These are phyloP conservation scores for Lepisosteus osseus DNA, from an alignment of 2,113 vertebrate genomes.

Conservation along the genomic window DNA sequence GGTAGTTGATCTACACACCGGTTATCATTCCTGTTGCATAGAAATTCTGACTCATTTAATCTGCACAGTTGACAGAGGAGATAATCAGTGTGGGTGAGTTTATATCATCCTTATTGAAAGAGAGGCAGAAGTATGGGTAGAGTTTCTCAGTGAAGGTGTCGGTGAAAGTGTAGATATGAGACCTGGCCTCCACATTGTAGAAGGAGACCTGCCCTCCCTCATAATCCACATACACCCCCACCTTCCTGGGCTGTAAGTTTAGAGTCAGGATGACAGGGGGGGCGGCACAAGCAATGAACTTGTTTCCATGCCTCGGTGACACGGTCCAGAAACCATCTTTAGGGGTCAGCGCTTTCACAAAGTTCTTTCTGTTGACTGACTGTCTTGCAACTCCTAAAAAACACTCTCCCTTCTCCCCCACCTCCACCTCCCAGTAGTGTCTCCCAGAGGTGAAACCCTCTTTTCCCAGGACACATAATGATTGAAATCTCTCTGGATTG, in stretches of 20 bases:
- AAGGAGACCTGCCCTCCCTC: constrained; percentile 67
- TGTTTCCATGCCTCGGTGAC: constrained; percentile 49
- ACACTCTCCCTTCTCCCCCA: constrained; percentile 1
- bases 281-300: constrained; percentile 61
- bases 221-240: constrained; percentile 62
- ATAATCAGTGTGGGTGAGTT: too few relatives aligned
- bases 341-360: constrained; percentile 24
- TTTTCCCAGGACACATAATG: neutral
- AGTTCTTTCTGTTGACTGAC: neutral
- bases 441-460: neutral
- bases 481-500: constrained; percentile 14
- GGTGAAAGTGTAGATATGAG: constrained; percentile 66
- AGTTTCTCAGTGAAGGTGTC: constrained; percentile 62
- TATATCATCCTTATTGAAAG: too few relatives aligned
- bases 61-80: too few relatives aligned
- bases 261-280: constrained; percentile 49
- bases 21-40: too few relatives aligned
- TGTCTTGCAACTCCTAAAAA: neutral
- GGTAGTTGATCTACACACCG: too few relatives aligned
- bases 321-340: constrained; percentile 70
- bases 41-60: too few relatives aligned
- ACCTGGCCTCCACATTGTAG: constrained; percentile 57
- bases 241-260: constrained; percentile 26
- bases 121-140: constrained; percentile 56
- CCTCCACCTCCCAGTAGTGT: constrained; percentile 20